Evolutionary conservation across 1,140 invertebrate species (phyloP), one percentile per base, ranked within the genome.

Genomic region (Muscidifurax raptorellus): DNA sequence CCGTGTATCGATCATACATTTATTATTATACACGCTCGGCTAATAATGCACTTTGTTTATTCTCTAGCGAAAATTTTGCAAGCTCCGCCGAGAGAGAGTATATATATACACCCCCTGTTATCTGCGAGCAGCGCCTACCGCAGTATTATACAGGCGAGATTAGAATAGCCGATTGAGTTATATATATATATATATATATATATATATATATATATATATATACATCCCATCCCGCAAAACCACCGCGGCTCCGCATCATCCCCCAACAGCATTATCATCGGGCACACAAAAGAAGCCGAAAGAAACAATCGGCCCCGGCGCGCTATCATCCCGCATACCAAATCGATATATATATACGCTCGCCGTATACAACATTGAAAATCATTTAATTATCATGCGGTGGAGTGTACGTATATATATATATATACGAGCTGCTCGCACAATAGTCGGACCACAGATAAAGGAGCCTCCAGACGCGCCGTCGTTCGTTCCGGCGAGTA

Each of bases 401-500:
- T 10, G 28, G 27, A 28, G 69, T 30, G 69, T 47, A 47, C n/a
- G n/a, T n/a, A n/a, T n/a, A n/a, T n/a, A n/a, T n/a, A n/a, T n/a
- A n/a, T n/a, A n/a, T n/a, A n/a, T n/a, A 40, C 7, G 36, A 40
- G 67, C 67, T 69, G 25, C 66, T 69, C 5, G 28, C 2, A 30
- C 71, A 40, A n/a, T n/a, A 12, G 32, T 15, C 0, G 66, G 18
- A n/a, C 10, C 15, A 59, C 6, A 69, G 25, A 76, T 36, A 76
- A 76, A 47, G 22, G 4, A 81, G 81, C 88, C n/a, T n/a, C 28
- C 69, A 30, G 22, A 84, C 13, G 6, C 32, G 52, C 52, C 52
- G 52, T 52, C 12, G 88, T 91, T 89, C 88, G 92, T 92, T 92
- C 91, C 88, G 90, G 87, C 88, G 91, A 89, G 89, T 88, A 91